Conservation (phyloP, 2,888 invertebrate species). For the Nomada goodeniana region DNA sequence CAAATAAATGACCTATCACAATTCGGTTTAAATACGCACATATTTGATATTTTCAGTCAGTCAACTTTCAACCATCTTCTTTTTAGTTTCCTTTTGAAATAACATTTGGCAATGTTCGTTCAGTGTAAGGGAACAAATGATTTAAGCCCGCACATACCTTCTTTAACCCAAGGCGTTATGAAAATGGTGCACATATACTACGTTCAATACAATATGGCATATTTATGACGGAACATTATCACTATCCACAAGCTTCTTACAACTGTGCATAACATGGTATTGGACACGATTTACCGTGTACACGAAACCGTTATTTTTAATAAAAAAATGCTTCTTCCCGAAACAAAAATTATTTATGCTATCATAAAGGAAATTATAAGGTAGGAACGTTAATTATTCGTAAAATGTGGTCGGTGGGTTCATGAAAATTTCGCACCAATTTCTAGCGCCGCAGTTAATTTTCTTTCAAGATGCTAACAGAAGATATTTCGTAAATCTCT, state of each 20-base stretch:
- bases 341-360: slow-evolving; percentile 1
- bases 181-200: background rate
- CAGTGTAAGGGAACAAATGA: too few species aligned
- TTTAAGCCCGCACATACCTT: background rate
- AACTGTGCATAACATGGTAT: background rate
- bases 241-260: background rate
- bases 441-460: slow-evolving; percentile 27
- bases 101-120: background rate
- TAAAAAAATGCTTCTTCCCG: background rate
- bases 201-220: background rate
- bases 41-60: too few species aligned
- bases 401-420: background rate
- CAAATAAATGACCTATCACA: too few species aligned
- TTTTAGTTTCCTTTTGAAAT: background rate
- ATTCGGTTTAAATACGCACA: too few species aligned
- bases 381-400: slow-evolving; percentile 5
- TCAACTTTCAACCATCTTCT: background rate
- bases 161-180: background rate
- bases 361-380: background rate
- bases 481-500: slow-evolving; percentile 35
- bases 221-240: background rate
- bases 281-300: background rate
- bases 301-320: background rate
- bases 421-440: slow-evolving; percentile 9
- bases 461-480: slow-evolving; percentile 35